These are phyloP conservation scores for Mellilla xanthometata DNA, from an alignment of 2,888 invertebrate genomes.

Conservation along the genomic window DNA sequence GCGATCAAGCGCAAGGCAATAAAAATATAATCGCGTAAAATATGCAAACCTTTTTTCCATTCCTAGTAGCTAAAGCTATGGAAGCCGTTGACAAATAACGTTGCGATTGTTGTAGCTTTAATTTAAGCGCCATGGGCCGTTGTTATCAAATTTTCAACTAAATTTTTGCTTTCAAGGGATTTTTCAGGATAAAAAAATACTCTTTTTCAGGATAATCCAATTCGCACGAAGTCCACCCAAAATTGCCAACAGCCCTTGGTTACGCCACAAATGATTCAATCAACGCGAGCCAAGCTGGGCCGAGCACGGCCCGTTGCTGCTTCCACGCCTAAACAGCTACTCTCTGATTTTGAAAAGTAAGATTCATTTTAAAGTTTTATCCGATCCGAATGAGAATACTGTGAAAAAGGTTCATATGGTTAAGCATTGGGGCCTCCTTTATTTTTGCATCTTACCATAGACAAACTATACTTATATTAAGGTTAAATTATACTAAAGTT, in stretches of 20 bases:
- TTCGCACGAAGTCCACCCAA: conserved; percentile 47
- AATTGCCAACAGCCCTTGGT: conserved; percentile 58
- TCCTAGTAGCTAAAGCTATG: background rate
- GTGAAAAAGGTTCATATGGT: too few relatives aligned
- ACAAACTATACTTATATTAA: too few relatives aligned
- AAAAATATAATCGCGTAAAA: too few relatives aligned
- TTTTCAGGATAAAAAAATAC: background rate
- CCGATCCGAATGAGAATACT: too few relatives aligned
- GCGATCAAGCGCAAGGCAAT: too few relatives aligned
- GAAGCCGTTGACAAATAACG: too few relatives aligned
- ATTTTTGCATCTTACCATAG: too few relatives aligned
- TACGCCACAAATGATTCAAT: conserved; percentile 65
- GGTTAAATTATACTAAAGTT: too few relatives aligned
- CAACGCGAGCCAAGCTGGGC: conserved; percentile 73
- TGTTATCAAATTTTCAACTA: too few relatives aligned
- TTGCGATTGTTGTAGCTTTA: background rate
- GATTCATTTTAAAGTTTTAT: conserved; percentile 10
- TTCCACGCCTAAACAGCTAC: conserved; percentile 73
- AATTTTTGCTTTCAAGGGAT: background rate
- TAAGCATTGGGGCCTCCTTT: too few relatives aligned
- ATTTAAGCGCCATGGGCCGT: too few relatives aligned
- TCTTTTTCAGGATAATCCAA: conserved; percentile 60
- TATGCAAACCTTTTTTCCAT: too few relatives aligned
- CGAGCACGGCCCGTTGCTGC: conserved; percentile 70
- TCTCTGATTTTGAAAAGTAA: conserved; percentile 69